phyloP scores from a whole-genome alignment of 2,888 invertebrate species.

The Apamea monoglypha region DNA sequence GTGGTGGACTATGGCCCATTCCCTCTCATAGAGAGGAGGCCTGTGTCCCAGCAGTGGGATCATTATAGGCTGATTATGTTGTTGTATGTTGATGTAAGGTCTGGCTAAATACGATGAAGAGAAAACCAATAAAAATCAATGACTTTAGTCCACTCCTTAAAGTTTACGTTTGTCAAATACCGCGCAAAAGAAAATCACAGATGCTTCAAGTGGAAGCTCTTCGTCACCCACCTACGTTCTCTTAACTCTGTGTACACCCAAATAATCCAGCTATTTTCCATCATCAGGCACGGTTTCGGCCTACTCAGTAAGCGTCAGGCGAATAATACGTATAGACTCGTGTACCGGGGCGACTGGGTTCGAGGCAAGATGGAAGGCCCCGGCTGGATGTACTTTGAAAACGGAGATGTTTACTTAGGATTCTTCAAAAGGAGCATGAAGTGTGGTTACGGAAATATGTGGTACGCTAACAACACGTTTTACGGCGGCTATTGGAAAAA shows the following conservation, averaged over 20 bases:
- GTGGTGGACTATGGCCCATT: too few relatives aligned
- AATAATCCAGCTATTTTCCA: not conserved
- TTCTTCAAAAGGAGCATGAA: slow-evolving; percentile 86
- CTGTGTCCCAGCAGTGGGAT: too few relatives aligned
- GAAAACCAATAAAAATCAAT: not conserved
- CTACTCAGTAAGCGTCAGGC: slow-evolving; percentile 82
- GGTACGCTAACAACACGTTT: slow-evolving; percentile 90
- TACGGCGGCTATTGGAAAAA: slow-evolving; percentile 91
- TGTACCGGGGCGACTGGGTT: slow-evolving; percentile 91
- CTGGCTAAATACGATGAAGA: not conserved
- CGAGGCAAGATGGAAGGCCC: slow-evolving; percentile 90
- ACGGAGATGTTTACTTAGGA: slow-evolving; percentile 91
- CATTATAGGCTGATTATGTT: too few relatives aligned
- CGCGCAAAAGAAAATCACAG: not conserved
- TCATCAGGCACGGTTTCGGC: slow-evolving; percentile 90
- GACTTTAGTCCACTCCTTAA: not conserved
- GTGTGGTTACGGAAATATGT: slow-evolving; percentile 91
- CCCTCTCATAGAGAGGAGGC: too few relatives aligned
- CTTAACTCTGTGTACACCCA: not conserved
- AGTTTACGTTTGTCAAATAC: not conserved
- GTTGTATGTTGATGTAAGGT: not conserved
- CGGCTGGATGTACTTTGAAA: slow-evolving; percentile 89
- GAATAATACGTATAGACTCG: slow-evolving; percentile 83
- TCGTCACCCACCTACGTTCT: too few relatives aligned
- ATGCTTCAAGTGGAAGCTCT: too few relatives aligned